Evolutionary conservation across 2,113 vertebrate genomes (phyloP), one percentile per base, ranked within the genome.

Genomic region (Procapra przewalskii): DNA sequence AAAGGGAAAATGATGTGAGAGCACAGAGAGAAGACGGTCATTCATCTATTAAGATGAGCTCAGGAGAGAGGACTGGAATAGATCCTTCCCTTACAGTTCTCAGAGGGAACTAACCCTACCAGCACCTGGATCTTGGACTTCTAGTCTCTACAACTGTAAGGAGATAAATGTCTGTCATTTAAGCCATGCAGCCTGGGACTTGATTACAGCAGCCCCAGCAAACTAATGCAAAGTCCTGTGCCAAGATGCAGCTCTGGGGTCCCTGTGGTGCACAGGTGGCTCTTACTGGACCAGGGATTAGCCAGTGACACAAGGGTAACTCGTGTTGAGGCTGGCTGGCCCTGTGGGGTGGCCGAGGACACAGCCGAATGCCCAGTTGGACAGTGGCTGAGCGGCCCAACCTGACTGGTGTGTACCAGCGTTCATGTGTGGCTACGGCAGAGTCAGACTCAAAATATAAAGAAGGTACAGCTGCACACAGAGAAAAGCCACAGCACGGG

Each of bases 11-110:
- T 6, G 2, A 10, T 50, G 5, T 50, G 57, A 96, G 71, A 57
- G 54, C 1, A 5, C 0, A 33, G n/a, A 8, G 10, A 80, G 33
- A 87, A 81, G 16, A 3, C 0, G 2, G 33, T 11, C 33, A 40
- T 59, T 11, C 33, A 29, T 59, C 10, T 31, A 7, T 40, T 12
- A 25, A 40, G n/a, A 36, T 17, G 93, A 36, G n/a, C 33, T 75
- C 64, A 67, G 23, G 27, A 84, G 2, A 57, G 27, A 82, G 15
- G 48, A 27, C 45, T 77, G 50, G 64, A 77, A 33, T 31, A 50
- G 45, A 91, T 36, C 43, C 77, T 82, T 75, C 11, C 48, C 25
- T 89, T n/a, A 36, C 0, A 82, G 6, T 17, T 29, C 14, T 54
- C 29, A 25, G n/a, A 27, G 59, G 50, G 64, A 88, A 83, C 8